Conservation (phyloP, 2,113 vertebrate species). For the Budorcas taxicolor region DNA sequence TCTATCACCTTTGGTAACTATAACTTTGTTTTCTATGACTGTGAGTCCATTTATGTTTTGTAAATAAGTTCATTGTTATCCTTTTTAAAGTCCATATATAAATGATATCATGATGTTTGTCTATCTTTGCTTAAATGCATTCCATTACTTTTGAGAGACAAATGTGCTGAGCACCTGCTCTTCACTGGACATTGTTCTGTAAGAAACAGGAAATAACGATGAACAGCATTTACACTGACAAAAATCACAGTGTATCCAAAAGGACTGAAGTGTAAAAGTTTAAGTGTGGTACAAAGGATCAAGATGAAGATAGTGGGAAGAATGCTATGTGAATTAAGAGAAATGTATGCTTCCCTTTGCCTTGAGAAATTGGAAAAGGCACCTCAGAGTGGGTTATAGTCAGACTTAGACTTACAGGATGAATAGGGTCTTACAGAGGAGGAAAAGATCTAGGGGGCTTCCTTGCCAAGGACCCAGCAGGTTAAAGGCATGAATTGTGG, state of each 20-base stretch:
- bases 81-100: background rate
- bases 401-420: background rate
- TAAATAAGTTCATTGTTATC: background rate
- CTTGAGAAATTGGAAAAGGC: background rate
- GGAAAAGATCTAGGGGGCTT: background rate
- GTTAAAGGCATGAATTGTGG: background rate
- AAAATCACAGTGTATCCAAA: background rate
- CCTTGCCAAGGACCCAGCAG: background rate
- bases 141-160: background rate
- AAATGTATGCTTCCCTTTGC: background rate
- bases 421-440: background rate
- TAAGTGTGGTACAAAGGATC: background rate
- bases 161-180: background rate
- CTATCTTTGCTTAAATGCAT: background rate
- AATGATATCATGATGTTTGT: background rate
- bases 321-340: background rate
- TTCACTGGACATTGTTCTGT: background rate
- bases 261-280: background rate
- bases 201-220: background rate
- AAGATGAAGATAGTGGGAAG: background rate
- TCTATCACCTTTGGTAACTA: background rate
- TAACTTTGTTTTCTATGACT: background rate
- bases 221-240: background rate
- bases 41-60: background rate
- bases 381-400: background rate